phyloP scores from a whole-genome alignment of 2,888 invertebrate species.

The Pteria penguin region DNA sequence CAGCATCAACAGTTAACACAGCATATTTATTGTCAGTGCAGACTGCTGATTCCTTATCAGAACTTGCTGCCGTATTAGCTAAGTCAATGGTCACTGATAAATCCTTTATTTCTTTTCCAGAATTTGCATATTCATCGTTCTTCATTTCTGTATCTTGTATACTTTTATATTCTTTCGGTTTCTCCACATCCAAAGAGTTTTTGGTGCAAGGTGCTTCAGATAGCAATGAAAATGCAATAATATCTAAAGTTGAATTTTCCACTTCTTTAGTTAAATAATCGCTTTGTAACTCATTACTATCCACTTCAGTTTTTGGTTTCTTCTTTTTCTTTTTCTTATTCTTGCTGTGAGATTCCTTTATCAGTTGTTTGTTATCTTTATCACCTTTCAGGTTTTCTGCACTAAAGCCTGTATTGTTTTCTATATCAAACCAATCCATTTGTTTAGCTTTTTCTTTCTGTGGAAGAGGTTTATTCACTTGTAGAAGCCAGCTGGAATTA shows the following conservation, averaged over 20 bases:
- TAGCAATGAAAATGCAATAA: conserved; percentile 36
- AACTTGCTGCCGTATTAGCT: background rate
- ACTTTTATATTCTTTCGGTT: background rate
- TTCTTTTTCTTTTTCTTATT: conserved; percentile 75
- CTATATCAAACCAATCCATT: conserved; percentile 41
- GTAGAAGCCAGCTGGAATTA: conserved; percentile 40
- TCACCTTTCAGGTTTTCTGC: conserved; percentile 36
- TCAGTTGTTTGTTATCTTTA: conserved; percentile 31
- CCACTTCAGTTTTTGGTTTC: conserved; percentile 58
- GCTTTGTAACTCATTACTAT: conserved; percentile 1
- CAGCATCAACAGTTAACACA: too few relatives aligned
- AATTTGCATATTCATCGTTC: conserved; percentile 14
- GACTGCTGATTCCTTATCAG: background rate
- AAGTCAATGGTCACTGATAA: background rate
- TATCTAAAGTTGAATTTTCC: conserved; percentile 36
- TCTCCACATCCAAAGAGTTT: too few relatives aligned
- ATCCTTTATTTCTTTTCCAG: conserved; percentile 1
- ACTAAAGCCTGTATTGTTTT: conserved; percentile 17
- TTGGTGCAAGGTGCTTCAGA: background rate
- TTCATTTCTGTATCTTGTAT: conserved; percentile 12
- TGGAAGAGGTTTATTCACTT: conserved; percentile 28
- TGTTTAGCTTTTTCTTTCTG: conserved; percentile 13
- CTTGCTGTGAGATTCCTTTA: conserved; percentile 43
- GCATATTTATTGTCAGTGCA: too few relatives aligned
- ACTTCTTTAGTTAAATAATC: background rate